Evolutionary conservation across 2,888 invertebrate genomes (phyloP).

Genomic region (Adelphocoris suturalis): DNA sequence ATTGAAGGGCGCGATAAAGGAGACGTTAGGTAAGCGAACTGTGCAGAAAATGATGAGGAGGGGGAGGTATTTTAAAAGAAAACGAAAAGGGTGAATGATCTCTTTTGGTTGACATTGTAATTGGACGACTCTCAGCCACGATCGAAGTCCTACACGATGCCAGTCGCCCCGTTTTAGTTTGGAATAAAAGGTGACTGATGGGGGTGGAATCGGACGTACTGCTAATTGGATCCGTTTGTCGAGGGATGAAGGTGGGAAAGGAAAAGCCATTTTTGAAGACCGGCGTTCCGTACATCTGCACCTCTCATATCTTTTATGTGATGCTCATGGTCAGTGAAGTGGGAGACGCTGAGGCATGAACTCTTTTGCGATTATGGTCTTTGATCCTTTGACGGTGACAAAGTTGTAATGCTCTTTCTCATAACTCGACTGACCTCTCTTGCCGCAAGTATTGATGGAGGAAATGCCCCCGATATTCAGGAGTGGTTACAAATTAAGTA

Average conservation of each 20-base stretch:
- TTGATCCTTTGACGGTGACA: background rate
- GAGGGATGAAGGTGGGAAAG: background rate
- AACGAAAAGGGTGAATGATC: background rate
- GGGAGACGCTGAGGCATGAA: background rate
- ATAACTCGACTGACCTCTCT: background rate
- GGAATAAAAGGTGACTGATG: conserved; percentile 9
- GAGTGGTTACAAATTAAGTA: too few relatives aligned
- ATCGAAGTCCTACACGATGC: background rate
- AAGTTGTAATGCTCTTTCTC: background rate
- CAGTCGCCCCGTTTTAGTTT: background rate
- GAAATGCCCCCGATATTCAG: too few relatives aligned
- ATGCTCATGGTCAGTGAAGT: background rate
- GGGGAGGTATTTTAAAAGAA: background rate
- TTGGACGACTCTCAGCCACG: conserved; percentile 3
- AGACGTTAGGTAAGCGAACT: conserved; percentile 31
- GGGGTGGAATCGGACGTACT: background rate
- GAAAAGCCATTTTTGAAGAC: background rate
- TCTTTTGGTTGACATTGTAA: conserved; percentile 17
- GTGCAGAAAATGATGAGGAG: conserved; percentile 26
- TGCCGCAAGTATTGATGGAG: too few relatives aligned
- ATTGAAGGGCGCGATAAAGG: conserved; percentile 19
- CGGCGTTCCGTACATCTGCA: background rate
- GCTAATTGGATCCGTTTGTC: conserved; percentile 14
- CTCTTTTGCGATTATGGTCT: background rate
- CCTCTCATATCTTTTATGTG: background rate